Percentiles rank a stretch among this genome's conserved stretches.
phyloP scores from a whole-genome alignment of 2,888 invertebrate genomes.

The Himalopsyche anomala region DNA sequence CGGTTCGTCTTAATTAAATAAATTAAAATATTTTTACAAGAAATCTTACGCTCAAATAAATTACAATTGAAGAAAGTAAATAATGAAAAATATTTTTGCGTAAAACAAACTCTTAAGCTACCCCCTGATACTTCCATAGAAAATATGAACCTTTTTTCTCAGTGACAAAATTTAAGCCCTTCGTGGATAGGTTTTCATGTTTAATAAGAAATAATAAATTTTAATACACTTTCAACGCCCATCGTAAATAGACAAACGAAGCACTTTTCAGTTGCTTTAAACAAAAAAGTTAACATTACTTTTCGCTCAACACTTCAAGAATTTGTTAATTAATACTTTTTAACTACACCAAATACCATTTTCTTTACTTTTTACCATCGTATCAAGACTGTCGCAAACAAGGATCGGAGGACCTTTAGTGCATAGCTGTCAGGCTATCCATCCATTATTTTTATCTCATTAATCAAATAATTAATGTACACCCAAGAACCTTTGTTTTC shows the following conservation, averaged over 20 bases:
- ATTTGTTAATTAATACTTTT: background rate
- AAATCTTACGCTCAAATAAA: too few species aligned
- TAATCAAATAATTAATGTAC: background rate
- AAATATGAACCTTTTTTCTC: too few species aligned
- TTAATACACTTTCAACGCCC: background rate
- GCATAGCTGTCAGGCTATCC: background rate
- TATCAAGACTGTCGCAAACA: background rate
- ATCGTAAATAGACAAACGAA: background rate
- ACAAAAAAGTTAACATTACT: background rate
- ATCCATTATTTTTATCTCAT: background rate
- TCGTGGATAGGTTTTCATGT: background rate
- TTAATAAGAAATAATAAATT: background rate
- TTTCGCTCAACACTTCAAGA: background rate
- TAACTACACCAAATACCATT: background rate
- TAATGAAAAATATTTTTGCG: too few species aligned
- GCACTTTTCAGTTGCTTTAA: slow-evolving; percentile 17
- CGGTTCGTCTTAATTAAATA: too few species aligned
- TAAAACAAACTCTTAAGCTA: too few species aligned
- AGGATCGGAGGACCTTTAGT: background rate
- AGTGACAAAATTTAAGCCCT: background rate
- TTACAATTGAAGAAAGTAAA: too few species aligned
- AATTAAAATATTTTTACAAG: too few species aligned
- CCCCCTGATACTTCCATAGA: too few species aligned
- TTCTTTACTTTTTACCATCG: background rate
- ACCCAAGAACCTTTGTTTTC: background rate